Percentiles rank a stretch among this genome's conserved stretches.
Evolutionary conservation across 2,888 invertebrate species (phyloP).

Genomic region (Cryptocephalus moraei): DNA sequence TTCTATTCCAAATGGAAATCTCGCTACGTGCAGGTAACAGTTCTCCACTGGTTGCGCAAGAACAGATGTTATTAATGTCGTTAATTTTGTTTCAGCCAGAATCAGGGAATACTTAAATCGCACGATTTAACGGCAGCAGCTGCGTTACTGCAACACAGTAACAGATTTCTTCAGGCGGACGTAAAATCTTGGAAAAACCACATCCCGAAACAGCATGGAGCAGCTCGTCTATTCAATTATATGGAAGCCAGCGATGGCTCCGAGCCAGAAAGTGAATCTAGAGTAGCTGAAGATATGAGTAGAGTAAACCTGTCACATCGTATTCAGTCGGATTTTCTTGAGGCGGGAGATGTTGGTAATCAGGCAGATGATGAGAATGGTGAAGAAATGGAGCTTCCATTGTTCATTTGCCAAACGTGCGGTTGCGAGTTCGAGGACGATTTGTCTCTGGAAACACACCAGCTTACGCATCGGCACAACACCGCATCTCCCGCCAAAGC

Average conservation of each 20-base stretch:
- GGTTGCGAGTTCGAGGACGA: slow-evolving; percentile 46
- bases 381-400: slow-evolving; percentile 38
- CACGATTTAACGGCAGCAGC: slow-evolving; percentile 32
- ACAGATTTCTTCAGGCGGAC: slow-evolving; percentile 31
- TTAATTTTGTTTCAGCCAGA: slow-evolving; percentile 10
- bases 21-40: slow-evolving; percentile 30
- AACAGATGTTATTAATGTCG: background rate
- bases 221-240: slow-evolving; percentile 61
- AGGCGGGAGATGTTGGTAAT: slow-evolving; percentile 47
- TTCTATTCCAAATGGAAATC: slow-evolving; percentile 20
- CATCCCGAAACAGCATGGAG: slow-evolving; percentile 45
- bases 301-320: slow-evolving; percentile 31
- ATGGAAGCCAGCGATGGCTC: slow-evolving; percentile 66
- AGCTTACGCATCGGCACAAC: slow-evolving; percentile 37
- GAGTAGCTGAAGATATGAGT: slow-evolving; percentile 36
- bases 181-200: slow-evolving; percentile 30
- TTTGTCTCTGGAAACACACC: slow-evolving; percentile 41
- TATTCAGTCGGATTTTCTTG: slow-evolving; percentile 50
- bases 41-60: background rate
- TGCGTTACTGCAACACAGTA: slow-evolving; percentile 32
- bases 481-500: slow-evolving; percentile 42
- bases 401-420: slow-evolving; percentile 43
- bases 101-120: slow-evolving; percentile 19
- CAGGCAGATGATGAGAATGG: slow-evolving; percentile 32
- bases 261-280: slow-evolving; percentile 43